Conservation (phyloP, 2,113 vertebrate genomes). For the Choloepus hoffmanni region DNA sequence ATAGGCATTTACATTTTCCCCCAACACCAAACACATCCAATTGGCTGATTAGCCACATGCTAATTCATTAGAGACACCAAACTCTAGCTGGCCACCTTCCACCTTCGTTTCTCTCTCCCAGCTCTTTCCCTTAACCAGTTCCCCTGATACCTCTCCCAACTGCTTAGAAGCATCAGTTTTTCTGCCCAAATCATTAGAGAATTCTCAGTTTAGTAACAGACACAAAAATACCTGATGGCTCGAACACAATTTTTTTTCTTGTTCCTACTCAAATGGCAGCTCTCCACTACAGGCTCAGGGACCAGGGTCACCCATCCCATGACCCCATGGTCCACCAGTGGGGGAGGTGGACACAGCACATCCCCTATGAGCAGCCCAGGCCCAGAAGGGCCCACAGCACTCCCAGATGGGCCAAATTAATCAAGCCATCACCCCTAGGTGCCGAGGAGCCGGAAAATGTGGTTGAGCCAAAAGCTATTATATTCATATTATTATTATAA, state of each 20-base stretch:
- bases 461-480: too few species aligned
- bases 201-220: not conserved
- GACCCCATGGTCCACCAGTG: not conserved
- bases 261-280: not conserved
- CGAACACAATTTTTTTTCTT: not conserved
- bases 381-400: too few species aligned
- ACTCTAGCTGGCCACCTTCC: not conserved
- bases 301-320: not conserved
- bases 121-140: not conserved
- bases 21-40: not conserved
- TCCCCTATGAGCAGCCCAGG: too few species aligned
- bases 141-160: not conserved
- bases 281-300: not conserved
- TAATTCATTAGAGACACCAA: not conserved
- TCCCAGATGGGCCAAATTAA: accelerated
- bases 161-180: not conserved
- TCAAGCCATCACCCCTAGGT: not conserved
- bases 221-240: not conserved
- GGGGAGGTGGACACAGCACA: accelerated
- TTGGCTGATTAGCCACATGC: too few species aligned
- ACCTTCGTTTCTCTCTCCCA: not conserved
- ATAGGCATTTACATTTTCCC: not conserved
- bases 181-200: not conserved
- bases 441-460: not conserved
- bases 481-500: too few species aligned